Evolutionary conservation across 2,888 invertebrate species (phyloP), one percentile per base, ranked within the genome.

Genomic region (Chrysolina oricalcia): DNA sequence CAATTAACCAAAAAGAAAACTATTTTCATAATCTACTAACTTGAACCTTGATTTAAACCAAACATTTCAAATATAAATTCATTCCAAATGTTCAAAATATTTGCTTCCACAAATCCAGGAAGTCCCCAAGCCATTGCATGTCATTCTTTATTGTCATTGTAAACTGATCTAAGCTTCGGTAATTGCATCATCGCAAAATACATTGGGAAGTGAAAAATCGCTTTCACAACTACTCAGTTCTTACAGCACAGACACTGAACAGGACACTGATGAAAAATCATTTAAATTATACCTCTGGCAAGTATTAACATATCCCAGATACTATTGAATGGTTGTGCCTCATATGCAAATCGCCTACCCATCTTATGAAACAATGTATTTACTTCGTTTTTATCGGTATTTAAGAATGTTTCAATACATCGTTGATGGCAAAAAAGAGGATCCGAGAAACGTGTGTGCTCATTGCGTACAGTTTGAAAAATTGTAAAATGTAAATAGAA

Each of bases 291-390:
- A 71, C 64, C 71, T 71, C 62, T 71, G 46, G 27, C 35, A 59
- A 0, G 27, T 17, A 59, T 59, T 59, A 59, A 59, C 59, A 59
- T 70, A 62, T 70, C 70, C 46, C 70, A 63, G 63, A 46, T 70
- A 27, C 21, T 63, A 59, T 46, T 62, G 62, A 62, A 70, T 70
- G 46, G 41, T 10, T 70, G 17, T 70, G 76, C 68, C 67, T 70
- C 50, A 48, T 56, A 76, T 76, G 76, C 76, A 76, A 76, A 76
- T 76, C 68, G 68, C 70, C 59, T 63, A 68, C 53, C 50, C 70
- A 64, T 73, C 73, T 73, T 70, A 70, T 66, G 69, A 74, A 76
- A 76, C 76, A 76, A 76, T 76, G 65, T 72, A 62, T 23, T 35
- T 35, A 62, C n/a, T n/a, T 59, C 46, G 67, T 72, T 71, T 75